Conservation (phyloP, 2,113 vertebrate genomes). For the Lasiurus cinereus region DNA sequence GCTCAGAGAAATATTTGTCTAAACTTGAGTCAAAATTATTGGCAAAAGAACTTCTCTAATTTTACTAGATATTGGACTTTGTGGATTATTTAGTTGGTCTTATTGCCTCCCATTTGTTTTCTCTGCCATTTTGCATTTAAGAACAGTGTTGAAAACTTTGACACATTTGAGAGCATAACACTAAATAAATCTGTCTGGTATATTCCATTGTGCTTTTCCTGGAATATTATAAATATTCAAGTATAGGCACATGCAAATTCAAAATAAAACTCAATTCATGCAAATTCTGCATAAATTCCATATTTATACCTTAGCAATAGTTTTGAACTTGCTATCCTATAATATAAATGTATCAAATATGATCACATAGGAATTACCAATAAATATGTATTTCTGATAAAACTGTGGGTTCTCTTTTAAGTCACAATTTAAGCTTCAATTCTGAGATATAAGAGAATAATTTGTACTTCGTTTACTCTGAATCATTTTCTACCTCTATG, state of each 20-base stretch:
- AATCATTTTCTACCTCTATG: slow-evolving; percentile 85
- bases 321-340: slow-evolving; percentile 82
- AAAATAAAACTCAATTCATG: slow-evolving; percentile 74
- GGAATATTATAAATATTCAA: slow-evolving; percentile 85
- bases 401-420: slow-evolving; percentile 75
- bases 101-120: slow-evolving; percentile 70
- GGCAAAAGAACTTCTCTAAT: slow-evolving; percentile 37
- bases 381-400: slow-evolving; percentile 81
- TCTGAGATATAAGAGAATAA: slow-evolving; percentile 82
- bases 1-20: slow-evolving; percentile 63
- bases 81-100: slow-evolving; percentile 68
- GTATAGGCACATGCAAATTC: slow-evolving; percentile 72
- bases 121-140: slow-evolving; percentile 75
- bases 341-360: slow-evolving; percentile 76
- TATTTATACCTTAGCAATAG: slow-evolving; percentile 82
- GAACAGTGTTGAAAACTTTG: slow-evolving; percentile 68
- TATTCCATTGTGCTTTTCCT: slow-evolving; percentile 81
- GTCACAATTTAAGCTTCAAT: slow-evolving; percentile 75
- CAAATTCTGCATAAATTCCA: slow-evolving; percentile 74
- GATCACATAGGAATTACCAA: slow-evolving; percentile 66
- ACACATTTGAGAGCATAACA: slow-evolving; percentile 51
- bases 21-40: slow-evolving; percentile 70
- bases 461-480: slow-evolving; percentile 87
- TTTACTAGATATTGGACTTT: slow-evolving; percentile 64
- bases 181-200: slow-evolving; percentile 77